Conservation (phyloP, 2,888 invertebrate genomes). For the Lycophotia porphyrea region DNA sequence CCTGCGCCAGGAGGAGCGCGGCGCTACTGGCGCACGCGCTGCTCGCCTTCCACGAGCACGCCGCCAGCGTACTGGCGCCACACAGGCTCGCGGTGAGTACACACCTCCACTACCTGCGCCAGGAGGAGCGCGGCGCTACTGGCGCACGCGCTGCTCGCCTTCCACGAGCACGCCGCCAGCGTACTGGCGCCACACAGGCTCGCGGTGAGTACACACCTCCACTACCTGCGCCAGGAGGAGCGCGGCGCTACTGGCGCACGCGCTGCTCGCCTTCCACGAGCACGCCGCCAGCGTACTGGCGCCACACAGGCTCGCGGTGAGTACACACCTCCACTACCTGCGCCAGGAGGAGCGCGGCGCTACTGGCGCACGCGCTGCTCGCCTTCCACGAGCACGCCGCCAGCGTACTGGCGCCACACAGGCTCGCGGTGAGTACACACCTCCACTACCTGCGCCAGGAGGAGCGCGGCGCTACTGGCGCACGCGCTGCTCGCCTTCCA, state of each 20-base stretch:
- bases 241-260: slow-evolving; percentile 78
- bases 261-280: slow-evolving; percentile 83
- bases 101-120: too few species aligned
- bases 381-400: slow-evolving; percentile 82
- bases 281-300: slow-evolving; percentile 73
- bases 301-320: slow-evolving; percentile 72
- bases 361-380: slow-evolving; percentile 80
- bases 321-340: too few species aligned
- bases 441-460: too few species aligned
- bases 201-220: slow-evolving; percentile 69
- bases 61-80: slow-evolving; percentile 71
- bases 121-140: slow-evolving; percentile 77
- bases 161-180: slow-evolving; percentile 79
- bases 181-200: slow-evolving; percentile 72
- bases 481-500: slow-evolving; percentile 82
- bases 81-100: slow-evolving; percentile 71
- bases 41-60: slow-evolving; percentile 82
- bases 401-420: slow-evolving; percentile 68
- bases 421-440: slow-evolving; percentile 70
- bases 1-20: too few species aligned
- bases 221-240: too few species aligned
- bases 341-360: too few species aligned
- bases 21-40: slow-evolving; percentile 80
- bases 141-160: slow-evolving; percentile 80
- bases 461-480: slow-evolving; percentile 78